phyloP scores from a whole-genome alignment of 2,888 invertebrate genomes.

The Tiliacea citrago region DNA sequence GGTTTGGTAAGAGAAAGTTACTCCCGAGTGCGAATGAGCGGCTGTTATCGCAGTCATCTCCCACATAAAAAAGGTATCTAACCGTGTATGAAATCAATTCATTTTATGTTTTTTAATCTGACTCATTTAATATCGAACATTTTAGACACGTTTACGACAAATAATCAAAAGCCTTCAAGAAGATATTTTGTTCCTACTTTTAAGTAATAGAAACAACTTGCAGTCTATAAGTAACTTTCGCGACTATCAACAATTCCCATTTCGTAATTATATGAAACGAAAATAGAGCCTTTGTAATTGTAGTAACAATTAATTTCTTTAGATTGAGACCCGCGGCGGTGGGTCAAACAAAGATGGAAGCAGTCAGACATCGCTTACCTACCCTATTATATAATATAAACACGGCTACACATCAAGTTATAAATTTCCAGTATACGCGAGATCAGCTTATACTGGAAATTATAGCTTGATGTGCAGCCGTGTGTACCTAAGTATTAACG shows the following conservation, averaged over 20 bases:
- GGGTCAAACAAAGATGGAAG: slow-evolving; percentile 15
- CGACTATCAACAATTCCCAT: slow-evolving; percentile 16
- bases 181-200: background rate
- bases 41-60: slow-evolving; percentile 52
- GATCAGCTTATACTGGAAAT: too few relatives aligned
- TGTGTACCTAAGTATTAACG: too few relatives aligned
- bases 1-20: slow-evolving; percentile 59
- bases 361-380: background rate
- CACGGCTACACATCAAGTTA: too few relatives aligned
- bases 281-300: slow-evolving; percentile 9
- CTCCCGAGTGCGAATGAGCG: slow-evolving; percentile 44
- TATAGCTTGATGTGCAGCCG: too few relatives aligned
- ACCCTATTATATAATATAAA: too few relatives aligned
- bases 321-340: background rate
- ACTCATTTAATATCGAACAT: slow-evolving; percentile 4
- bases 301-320: slow-evolving; percentile 19
- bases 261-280: background rate
- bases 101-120: slow-evolving; percentile 37
- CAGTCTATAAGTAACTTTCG: slow-evolving; percentile 33
- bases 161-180: background rate
- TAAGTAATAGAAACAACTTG: background rate
- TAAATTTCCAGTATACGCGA: too few relatives aligned
- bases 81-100: slow-evolving; percentile 60
- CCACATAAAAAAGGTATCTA: slow-evolving; percentile 36
- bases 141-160: background rate